phyloP scores from a whole-genome alignment of 2,797 vertebrate genomes.

The Chelonia mydas region DNA sequence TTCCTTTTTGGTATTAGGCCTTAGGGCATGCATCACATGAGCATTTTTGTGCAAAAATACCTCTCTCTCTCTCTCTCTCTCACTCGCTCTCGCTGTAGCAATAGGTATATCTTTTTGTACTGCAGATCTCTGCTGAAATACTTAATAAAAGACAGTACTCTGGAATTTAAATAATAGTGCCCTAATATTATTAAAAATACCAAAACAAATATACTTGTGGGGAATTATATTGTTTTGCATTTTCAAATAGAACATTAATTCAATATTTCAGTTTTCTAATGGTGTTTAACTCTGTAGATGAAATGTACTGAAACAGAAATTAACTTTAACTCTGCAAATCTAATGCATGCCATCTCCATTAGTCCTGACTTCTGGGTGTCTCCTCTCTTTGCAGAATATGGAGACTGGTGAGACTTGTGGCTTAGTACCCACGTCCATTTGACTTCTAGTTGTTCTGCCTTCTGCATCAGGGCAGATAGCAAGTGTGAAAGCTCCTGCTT shows the following conservation, averaged over 20 bases:
- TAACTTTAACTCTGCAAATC: background rate
- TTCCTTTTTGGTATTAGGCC: conserved; percentile 29
- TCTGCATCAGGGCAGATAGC: background rate
- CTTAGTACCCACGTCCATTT: background rate
- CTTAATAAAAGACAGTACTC: background rate
- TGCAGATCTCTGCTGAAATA: background rate
- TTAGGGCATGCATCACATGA: background rate
- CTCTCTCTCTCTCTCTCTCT: background rate
- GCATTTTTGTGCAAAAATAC: background rate
- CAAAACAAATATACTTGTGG: too few species aligned
- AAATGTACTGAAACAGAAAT: background rate
- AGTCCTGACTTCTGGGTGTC: background rate
- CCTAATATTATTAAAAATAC: background rate
- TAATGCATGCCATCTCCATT: background rate
- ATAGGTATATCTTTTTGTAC: background rate
- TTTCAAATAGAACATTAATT: background rate
- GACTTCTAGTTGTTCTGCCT: conserved; percentile 15
- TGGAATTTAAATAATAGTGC: conserved; percentile 7
- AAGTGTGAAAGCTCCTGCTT: background rate
- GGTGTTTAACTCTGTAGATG: background rate
- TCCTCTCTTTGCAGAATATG: background rate
- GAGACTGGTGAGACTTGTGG: background rate
- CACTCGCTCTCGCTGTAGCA: background rate
- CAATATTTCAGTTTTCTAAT: background rate
- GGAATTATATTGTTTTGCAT: background rate